Evolutionary conservation across 2,113 vertebrate species (phyloP).

Genomic region (Cynoglossus semilaevis): DNA sequence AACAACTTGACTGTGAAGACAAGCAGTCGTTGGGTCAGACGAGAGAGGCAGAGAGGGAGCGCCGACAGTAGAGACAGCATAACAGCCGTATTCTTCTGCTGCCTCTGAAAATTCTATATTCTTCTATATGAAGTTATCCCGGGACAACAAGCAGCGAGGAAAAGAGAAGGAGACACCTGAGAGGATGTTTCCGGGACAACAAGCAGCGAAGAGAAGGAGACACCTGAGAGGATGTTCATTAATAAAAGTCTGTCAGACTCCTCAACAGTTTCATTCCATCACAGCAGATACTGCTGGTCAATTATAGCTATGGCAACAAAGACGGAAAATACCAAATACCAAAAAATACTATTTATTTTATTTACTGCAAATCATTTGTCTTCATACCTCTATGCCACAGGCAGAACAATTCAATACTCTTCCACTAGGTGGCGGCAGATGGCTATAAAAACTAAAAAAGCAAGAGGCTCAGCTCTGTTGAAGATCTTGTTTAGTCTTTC

Average conservation of each 20-base stretch:
- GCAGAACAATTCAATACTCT: no score
- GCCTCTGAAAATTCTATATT: constrained; percentile 14
- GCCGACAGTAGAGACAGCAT: constrained; percentile 18
- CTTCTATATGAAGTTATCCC: constrained; percentile 29
- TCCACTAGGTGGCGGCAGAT: no score
- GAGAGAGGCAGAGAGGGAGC: constrained; percentile 19
- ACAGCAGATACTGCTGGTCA: constrained; percentile 7
- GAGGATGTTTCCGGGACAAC: constrained; percentile 27
- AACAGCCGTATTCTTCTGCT: constrained; percentile 16
- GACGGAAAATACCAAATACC: no score
- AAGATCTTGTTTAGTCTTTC: no score
- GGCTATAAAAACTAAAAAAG: no score
- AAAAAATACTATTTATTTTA: no score
- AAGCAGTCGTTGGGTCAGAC: constrained; percentile 31
- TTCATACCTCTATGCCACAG: no score
- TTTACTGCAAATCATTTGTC: no score
- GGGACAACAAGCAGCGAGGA: constrained; percentile 9
- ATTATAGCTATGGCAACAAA: no score
- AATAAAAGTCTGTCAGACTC: constrained; percentile 21
- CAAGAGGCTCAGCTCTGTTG: no score
- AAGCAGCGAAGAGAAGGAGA: constrained; percentile 11
- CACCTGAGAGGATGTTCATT: constrained; percentile 29
- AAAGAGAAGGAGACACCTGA: constrained; percentile 26
- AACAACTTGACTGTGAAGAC: constrained; percentile 25
- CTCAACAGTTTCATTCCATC: not conserved